phyloP scores from a whole-genome alignment of 2,797 vertebrate species.

The Urophycis tenuis region DNA sequence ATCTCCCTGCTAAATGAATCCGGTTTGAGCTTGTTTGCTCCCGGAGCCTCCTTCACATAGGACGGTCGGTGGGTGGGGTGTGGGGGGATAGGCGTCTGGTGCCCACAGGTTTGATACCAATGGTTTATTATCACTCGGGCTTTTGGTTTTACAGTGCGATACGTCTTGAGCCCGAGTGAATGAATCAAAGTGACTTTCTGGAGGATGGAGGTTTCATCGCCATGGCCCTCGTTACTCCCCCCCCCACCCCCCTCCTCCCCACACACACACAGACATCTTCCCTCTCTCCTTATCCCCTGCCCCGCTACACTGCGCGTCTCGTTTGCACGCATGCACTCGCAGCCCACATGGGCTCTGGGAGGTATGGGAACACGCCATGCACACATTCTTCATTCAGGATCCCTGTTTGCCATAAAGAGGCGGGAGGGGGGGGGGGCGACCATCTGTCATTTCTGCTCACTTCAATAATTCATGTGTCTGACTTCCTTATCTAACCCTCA shows the following conservation, averaged over 20 bases:
- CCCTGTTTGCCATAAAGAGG: too few relatives aligned
- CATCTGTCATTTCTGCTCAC: background rate
- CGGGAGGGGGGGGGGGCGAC: too few relatives aligned
- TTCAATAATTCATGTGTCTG: background rate
- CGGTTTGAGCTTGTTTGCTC: slow-evolving; percentile 24
- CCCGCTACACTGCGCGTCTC: background rate
- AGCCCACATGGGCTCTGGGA: background rate
- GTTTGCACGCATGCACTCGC: background rate
- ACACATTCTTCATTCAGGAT: background rate
- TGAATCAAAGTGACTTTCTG: slow-evolving; percentile 1
- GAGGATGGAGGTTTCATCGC: background rate
- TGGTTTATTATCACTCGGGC: background rate
- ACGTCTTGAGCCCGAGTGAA: background rate
- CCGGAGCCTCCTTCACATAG: background rate
- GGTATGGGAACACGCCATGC: background rate
- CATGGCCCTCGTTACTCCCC: background rate
- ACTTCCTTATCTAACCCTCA: background rate
- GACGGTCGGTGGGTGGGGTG: too few relatives aligned
- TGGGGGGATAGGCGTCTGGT: background rate
- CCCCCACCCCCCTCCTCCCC: background rate
- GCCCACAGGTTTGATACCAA: background rate
- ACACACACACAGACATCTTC: background rate
- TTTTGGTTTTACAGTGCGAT: background rate
- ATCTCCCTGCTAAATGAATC: slow-evolving; percentile 29
- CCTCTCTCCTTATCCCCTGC: background rate